Evolutionary conservation across 1,140 invertebrate species (phyloP).

Genomic region (Orchestia grillus): DNA sequence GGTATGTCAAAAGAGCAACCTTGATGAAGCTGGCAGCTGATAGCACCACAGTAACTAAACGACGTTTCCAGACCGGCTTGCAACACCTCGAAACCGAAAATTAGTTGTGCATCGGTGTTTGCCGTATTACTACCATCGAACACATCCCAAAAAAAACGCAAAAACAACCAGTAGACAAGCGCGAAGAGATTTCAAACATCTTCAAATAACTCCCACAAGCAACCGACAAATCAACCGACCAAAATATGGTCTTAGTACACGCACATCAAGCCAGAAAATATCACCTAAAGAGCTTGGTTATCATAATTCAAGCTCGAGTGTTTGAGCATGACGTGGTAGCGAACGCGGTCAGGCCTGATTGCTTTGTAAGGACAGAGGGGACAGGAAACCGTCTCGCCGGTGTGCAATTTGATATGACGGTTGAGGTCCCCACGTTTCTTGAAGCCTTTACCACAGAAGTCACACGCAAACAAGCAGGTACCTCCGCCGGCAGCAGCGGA

Average conservation of each 20-base stretch:
- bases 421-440: constrained; percentile 34
- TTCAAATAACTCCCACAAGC: background rate
- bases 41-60: background rate
- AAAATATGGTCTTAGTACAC: background rate
- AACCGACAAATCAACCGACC: background rate
- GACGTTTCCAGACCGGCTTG: background rate
- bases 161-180: background rate
- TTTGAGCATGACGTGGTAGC: constrained; percentile 24
- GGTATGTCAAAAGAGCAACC: constrained; percentile 50
- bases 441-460: constrained; percentile 52
- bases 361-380: constrained; percentile 37
- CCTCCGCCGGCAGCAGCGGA: background rate
- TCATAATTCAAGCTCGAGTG: background rate
- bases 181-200: background rate
- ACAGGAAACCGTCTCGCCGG: constrained; percentile 50
- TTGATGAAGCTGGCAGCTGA: background rate
- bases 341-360: constrained; percentile 32
- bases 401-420: constrained; percentile 50
- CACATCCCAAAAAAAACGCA: background rate
- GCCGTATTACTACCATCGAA: background rate
- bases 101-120: background rate
- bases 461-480: background rate
- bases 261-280: background rate
- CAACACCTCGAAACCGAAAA: background rate
- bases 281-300: background rate